Conservation (phyloP, 2,797 vertebrate genomes). For the Myotis findleyi region DNA sequence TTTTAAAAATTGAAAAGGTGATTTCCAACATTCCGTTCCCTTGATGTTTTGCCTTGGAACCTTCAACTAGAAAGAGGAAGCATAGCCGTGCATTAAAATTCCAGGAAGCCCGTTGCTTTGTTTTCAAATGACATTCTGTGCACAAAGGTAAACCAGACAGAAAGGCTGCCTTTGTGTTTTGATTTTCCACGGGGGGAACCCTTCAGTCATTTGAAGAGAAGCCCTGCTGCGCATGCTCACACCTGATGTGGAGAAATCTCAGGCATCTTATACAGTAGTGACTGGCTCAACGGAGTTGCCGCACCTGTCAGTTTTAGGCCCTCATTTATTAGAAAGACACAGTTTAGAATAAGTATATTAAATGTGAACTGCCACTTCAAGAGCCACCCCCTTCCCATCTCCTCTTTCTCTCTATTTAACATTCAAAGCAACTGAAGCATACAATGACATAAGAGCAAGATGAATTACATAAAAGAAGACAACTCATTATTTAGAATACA, state of each 20-base stretch:
- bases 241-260: neutral
- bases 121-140: conserved; percentile 69
- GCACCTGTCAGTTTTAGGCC: conserved; percentile 56
- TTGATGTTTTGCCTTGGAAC: conserved; percentile 22
- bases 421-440: conserved; percentile 73
- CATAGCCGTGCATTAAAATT: conserved; percentile 19
- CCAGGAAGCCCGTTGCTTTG: neutral
- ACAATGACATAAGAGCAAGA: conserved; percentile 75
- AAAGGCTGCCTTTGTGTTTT: conserved; percentile 46
- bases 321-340: conserved; percentile 42
- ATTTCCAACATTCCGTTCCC: conserved; percentile 25
- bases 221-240: neutral
- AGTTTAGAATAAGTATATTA: conserved; percentile 29
- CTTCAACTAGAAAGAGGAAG: conserved; percentile 53
- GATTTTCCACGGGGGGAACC: conserved; percentile 63
- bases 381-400: neutral
- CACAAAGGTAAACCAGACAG: conserved; percentile 53
- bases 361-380: conserved; percentile 53
- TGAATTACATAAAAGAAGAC: conserved; percentile 75
- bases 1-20: conserved; percentile 2
- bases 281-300: conserved; percentile 15
- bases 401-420: conserved; percentile 7
- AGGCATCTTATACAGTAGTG: conserved; percentile 44
- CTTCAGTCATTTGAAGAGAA: conserved; percentile 34
- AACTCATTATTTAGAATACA: conserved; percentile 80